Evolutionary conservation across 2,888 invertebrate species (phyloP).

Genomic region (Pardosa pseudoannulata): DNA sequence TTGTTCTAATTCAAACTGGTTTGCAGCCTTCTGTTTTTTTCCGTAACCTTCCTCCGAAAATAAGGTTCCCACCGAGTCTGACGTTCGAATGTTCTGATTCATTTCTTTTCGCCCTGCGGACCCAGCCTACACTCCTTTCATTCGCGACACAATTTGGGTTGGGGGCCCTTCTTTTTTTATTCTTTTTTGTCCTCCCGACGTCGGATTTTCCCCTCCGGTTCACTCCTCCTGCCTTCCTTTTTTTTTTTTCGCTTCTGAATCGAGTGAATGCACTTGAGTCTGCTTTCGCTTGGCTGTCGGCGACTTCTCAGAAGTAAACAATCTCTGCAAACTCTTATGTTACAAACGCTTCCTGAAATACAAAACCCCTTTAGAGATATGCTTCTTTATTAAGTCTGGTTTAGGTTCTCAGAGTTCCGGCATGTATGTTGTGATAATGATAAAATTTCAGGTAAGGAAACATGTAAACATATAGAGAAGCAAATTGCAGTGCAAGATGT

Average conservation of each 20-base stretch:
- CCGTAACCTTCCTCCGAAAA: background rate
- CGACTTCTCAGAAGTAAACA: no score
- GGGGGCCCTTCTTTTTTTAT: background rate
- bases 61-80: background rate
- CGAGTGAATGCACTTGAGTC: background rate
- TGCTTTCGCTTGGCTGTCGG: background rate
- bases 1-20: constrained; percentile 40
- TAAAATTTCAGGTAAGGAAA: no score
- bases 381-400: no score
- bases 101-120: constrained; percentile 11
- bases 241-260: background rate
- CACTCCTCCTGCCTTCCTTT: background rate
- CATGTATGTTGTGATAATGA: no score
- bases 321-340: no score
- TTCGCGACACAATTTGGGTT: constrained; percentile 31
- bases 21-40: constrained; percentile 6
- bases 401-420: no score
- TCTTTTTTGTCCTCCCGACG: background rate
- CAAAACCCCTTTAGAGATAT: no score
- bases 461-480: no score
- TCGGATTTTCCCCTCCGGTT: constrained; percentile 8
- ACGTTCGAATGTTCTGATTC: constrained; percentile 28
- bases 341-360: no score
- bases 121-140: constrained; percentile 16
- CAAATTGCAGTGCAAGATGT: no score